Evolutionary conservation across 2,888 invertebrate genomes (phyloP).

Genomic region (Philereme transversata): DNA sequence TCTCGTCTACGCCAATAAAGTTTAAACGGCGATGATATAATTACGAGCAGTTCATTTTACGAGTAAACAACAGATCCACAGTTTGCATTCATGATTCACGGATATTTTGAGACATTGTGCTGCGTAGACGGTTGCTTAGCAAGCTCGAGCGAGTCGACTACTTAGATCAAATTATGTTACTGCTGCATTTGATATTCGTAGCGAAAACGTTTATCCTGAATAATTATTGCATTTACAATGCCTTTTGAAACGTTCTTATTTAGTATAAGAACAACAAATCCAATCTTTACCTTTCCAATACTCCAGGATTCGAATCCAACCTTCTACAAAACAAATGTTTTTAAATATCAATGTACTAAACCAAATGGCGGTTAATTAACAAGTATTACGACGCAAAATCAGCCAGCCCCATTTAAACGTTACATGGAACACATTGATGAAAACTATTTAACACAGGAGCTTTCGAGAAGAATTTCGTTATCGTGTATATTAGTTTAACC

Average conservation of each 20-base stretch:
- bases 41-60: constrained; percentile 45
- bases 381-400: constrained; percentile 19
- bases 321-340: constrained; percentile 4
- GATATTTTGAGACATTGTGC: constrained; percentile 41
- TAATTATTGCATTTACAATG: constrained; percentile 5
- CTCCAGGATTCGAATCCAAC: not conserved
- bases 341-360: constrained; percentile 5
- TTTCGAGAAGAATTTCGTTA: constrained; percentile 7
- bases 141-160: constrained; percentile 19
- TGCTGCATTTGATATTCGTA: constrained; percentile 22
- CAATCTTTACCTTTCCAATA: not conserved
- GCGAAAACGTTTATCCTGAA: constrained; percentile 13
- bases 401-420: constrained; percentile 16
- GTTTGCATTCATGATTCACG: constrained; percentile 49
- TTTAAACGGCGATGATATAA: constrained; percentile 44
- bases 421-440: constrained; percentile 10
- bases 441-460: constrained; percentile 9
- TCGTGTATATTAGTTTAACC: constrained; percentile 14
- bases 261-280: not conserved
- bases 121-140: constrained; percentile 31
- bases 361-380: constrained; percentile 19
- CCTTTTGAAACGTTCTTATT: not conserved
- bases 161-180: constrained; percentile 21
- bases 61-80: constrained; percentile 44
- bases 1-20: constrained; percentile 44